A percentile compares a stretch with the other conserved stretches of the same genome.
These are phyloP conservation scores for Anguilla rostrata DNA, from an alignment of 2,113 vertebrate species.

Conservation along the genomic window DNA sequence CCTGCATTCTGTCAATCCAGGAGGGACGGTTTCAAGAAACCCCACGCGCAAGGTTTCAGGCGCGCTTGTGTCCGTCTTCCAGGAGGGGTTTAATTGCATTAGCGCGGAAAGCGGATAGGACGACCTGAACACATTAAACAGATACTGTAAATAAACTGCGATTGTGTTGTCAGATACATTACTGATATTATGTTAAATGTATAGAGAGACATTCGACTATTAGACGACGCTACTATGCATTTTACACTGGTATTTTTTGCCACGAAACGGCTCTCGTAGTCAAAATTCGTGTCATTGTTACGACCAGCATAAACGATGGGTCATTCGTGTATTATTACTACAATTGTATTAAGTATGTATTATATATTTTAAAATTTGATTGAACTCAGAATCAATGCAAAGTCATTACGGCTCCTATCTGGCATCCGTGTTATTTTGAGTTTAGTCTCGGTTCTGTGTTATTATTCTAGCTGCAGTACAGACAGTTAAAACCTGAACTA, in stretches of 20 bases:
- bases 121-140: not conserved
- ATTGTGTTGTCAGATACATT: not conserved
- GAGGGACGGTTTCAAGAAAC: slow-evolving; percentile 20
- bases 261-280: not conserved
- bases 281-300: not conserved
- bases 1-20: slow-evolving; percentile 9
- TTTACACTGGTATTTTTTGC: not conserved
- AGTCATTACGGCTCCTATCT: no score
- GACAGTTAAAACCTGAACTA: no score
- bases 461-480: no score
- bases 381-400: no score
- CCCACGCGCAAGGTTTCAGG: not conserved
- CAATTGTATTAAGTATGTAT: no score
- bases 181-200: not conserved
- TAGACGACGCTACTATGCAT: not conserved
- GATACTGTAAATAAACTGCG: not conserved
- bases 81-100: slow-evolving; percentile 16
- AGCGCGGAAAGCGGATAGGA: not conserved
- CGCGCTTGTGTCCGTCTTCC: not conserved
- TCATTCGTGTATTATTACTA: no score
- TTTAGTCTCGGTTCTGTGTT: no score
- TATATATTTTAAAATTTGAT: no score
- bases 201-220: not conserved
- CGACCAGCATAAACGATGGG: no score
- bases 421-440: no score